Conservation (phyloP, 2,888 invertebrate species). For the Netelia fuscicornis region DNA sequence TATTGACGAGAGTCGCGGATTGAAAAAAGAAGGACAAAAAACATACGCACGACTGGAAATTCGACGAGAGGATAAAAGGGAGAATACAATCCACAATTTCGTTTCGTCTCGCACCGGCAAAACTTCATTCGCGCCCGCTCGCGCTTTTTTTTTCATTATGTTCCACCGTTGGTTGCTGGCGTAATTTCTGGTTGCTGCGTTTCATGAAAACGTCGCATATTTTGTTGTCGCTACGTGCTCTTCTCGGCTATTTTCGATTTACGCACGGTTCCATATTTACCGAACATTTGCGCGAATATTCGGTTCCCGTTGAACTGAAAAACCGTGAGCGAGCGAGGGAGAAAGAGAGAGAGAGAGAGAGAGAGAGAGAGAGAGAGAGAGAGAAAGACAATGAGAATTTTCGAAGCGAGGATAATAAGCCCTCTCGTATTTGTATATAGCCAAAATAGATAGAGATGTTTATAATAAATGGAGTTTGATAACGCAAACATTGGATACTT, state of each 20-base stretch:
- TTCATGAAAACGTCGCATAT: not conserved
- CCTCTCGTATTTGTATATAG: slow-evolving; percentile 8
- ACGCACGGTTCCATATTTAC: not conserved
- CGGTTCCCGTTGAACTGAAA: not conserved
- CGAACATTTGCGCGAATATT: not conserved
- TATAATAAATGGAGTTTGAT: not conserved
- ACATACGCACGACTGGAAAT: not conserved
- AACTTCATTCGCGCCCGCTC: slow-evolving; percentile 9
- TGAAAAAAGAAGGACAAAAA: slow-evolving; percentile 28
- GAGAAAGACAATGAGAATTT: not conserved
- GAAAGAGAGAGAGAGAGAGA: no score
- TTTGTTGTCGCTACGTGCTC: not conserved
- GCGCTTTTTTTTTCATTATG: not conserved
- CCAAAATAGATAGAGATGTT: slow-evolving; percentile 9
- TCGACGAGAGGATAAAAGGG: not conserved
- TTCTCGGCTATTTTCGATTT: not conserved
- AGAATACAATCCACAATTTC: slow-evolving; percentile 19
- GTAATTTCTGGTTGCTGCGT: not conserved
- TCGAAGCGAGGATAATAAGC: slow-evolving; percentile 3
- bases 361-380: no score
- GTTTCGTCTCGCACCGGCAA: not conserved
- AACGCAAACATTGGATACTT: not conserved
- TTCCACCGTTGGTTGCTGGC: not conserved
- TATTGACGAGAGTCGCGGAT: not conserved
- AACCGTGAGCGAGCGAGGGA: not conserved